Evolutionary conservation across 1,140 invertebrate genomes (phyloP).

Genomic region (Zaprionus ghesquierei): DNA sequence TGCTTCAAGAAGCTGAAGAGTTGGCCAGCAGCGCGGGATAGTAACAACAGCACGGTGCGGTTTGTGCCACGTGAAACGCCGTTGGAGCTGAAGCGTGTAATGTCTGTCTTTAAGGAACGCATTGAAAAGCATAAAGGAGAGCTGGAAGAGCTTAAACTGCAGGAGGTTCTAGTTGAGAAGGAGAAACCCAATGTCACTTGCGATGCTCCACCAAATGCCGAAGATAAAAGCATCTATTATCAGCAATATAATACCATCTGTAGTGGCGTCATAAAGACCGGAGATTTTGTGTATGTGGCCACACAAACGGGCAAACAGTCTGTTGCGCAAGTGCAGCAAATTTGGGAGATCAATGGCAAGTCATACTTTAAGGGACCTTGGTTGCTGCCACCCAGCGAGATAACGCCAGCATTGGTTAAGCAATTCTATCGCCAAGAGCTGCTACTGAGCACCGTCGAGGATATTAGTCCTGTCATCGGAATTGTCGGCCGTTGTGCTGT

Average conservation of each 20-base stretch:
- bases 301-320: slow-evolving; percentile 93
- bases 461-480: slow-evolving; percentile 94
- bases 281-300: slow-evolving; percentile 97
- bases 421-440: slow-evolving; percentile 97
- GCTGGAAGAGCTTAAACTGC: slow-evolving; percentile 91
- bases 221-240: slow-evolving; percentile 92
- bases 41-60: slow-evolving; percentile 85
- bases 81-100: slow-evolving; percentile 92
- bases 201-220: slow-evolving; percentile 84
- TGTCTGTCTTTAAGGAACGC: slow-evolving; percentile 96
- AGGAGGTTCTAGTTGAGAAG: slow-evolving; percentile 90
- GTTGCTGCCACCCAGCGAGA: slow-evolving; percentile 94
- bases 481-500: slow-evolving; percentile 96
- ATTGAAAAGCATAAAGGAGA: slow-evolving; percentile 96
- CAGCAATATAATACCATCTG: slow-evolving; percentile 95
- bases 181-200: slow-evolving; percentile 89
- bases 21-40: slow-evolving; percentile 86
- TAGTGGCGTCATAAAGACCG: slow-evolving; percentile 92
- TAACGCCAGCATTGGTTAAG: slow-evolving; percentile 85
- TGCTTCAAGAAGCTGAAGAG: slow-evolving; percentile 98
- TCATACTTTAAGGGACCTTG: slow-evolving; percentile 96
- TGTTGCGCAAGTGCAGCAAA: slow-evolving; percentile 96
- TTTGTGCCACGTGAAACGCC: slow-evolving; percentile 88
- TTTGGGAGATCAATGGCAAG: slow-evolving; percentile 95
- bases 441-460: slow-evolving; percentile 94